These are phyloP conservation scores for Lypha dubia DNA, from an alignment of 2,888 invertebrate species.

Conservation along the genomic window DNA sequence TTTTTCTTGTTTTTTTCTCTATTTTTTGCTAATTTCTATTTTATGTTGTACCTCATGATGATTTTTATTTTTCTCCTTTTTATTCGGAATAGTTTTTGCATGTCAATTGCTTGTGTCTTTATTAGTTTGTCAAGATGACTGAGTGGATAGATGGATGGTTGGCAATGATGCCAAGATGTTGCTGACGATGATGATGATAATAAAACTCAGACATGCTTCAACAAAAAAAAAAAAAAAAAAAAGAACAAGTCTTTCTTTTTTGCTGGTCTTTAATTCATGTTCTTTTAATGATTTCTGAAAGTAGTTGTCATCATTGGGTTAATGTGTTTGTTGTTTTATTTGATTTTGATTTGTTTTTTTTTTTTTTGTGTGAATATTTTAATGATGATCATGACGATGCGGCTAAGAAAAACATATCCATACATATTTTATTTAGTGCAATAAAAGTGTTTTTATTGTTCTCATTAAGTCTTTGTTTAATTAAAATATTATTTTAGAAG, in stretches of 20 bases:
- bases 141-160: conserved; percentile 4
- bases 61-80: conserved; percentile 5
- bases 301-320: conserved; percentile 46
- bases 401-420: conserved; percentile 3
- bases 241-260: conserved; percentile 36
- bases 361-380: neutral
- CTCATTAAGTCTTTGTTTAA: conserved; percentile 19
- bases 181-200: neutral
- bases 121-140: conserved; percentile 31
- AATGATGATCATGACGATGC: neutral
- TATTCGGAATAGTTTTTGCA: conserved; percentile 21
- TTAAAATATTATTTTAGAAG: conserved; percentile 4
- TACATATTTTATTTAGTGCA: conserved; percentile 20
- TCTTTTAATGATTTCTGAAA: conserved; percentile 40
- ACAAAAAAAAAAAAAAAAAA: neutral
- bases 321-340: conserved; percentile 40
- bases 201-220: conserved; percentile 25
- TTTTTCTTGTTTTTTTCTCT: conserved; percentile 15
- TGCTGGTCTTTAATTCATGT: conserved; percentile 23
- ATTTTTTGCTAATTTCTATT: neutral
- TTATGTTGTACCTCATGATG: neutral
- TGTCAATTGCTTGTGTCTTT: conserved; percentile 39
- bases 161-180: conserved; percentile 25
- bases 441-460: conserved; percentile 1
- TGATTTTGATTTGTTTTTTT: neutral